Percentiles rank a stretch among this genome's conserved stretches.
phyloP scores from a whole-genome alignment of 2,888 invertebrate genomes.

The Slavum lentiscoides region DNA sequence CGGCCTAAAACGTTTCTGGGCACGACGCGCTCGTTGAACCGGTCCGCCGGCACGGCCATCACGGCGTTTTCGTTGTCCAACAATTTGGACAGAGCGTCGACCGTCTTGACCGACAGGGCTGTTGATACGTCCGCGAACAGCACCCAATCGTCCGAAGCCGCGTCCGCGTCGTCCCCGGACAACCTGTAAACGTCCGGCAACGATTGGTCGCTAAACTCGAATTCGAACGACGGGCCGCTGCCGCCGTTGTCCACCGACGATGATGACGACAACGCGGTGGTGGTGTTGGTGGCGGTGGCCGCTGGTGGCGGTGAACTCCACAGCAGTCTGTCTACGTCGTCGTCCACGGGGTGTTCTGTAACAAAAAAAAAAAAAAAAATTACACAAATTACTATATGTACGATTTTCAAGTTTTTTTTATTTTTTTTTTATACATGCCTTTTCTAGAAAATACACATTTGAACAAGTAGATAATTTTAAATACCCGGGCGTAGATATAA shows the following conservation, averaged over 20 bases:
- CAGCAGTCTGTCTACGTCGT: slow-evolving; percentile 55
- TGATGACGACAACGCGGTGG: background rate
- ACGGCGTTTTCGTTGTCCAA: slow-evolving; percentile 60
- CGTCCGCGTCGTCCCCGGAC: slow-evolving; percentile 57
- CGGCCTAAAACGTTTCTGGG: slow-evolving; percentile 4
- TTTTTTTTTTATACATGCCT: too few relatives aligned
- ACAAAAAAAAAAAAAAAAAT: too few relatives aligned
- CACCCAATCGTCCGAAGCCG: slow-evolving; percentile 67
- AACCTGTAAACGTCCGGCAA: slow-evolving; percentile 80
- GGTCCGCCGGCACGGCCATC: slow-evolving; percentile 19
- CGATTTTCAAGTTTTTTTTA: too few relatives aligned
- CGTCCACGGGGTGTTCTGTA: slow-evolving; percentile 57
- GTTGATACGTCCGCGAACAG: slow-evolving; percentile 78
- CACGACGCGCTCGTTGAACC: slow-evolving; percentile 17
- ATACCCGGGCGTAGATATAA: too few relatives aligned
- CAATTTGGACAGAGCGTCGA: slow-evolving; percentile 77
- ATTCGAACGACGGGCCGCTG: slow-evolving; percentile 61
- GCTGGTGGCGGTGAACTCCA: slow-evolving; percentile 36
- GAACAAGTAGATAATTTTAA: too few relatives aligned
- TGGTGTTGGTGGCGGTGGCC: background rate
- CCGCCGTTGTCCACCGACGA: slow-evolving; percentile 60
- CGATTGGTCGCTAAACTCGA: slow-evolving; percentile 78
- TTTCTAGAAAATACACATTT: too few relatives aligned
- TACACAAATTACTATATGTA: too few relatives aligned
- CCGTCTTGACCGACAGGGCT: slow-evolving; percentile 77